These are phyloP conservation scores for Eupleurogrammus muticus DNA, from an alignment of 2,797 vertebrate genomes.

Conservation along the genomic window DNA sequence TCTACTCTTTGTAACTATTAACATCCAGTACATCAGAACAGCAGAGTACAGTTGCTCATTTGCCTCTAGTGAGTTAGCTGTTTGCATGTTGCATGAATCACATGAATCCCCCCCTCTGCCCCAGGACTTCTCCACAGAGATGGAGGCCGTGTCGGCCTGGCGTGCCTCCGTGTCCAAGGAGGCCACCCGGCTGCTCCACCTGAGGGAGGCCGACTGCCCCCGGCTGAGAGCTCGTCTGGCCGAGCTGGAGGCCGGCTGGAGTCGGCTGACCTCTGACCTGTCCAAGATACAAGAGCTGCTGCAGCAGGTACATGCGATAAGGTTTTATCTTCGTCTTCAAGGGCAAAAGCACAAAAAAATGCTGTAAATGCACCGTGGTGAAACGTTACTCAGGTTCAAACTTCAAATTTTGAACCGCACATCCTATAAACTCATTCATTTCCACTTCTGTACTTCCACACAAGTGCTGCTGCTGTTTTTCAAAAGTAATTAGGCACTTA, in stretches of 20 bases:
- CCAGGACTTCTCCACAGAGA: conserved; percentile 89
- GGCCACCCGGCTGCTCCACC: conserved; percentile 84
- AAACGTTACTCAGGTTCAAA: background rate
- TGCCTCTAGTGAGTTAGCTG: no score
- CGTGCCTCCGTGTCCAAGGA: conserved; percentile 81
- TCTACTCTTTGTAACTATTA: no score
- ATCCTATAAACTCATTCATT: background rate
- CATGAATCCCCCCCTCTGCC: background rate
- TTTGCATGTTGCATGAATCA: background rate
- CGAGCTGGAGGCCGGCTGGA: conserved; percentile 88
- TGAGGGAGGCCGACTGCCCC: conserved; percentile 85
- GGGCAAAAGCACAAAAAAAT: background rate
- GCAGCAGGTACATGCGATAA: conserved; percentile 84
- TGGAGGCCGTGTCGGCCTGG: conserved; percentile 83
- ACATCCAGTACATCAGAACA: no score
- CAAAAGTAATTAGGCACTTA: conserved; percentile 55
- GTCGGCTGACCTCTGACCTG: conserved; percentile 81
- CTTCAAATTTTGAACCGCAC: background rate
- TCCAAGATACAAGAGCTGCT: conserved; percentile 86
- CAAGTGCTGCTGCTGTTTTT: conserved; percentile 53
- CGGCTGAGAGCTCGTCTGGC: conserved; percentile 80
- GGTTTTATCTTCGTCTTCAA: background rate
- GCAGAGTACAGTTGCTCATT: no score
- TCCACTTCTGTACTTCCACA: background rate
- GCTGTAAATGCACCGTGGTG: background rate